Evolutionary conservation across 2,797 vertebrate species (phyloP).

Genomic region (Lycodopsis pacificus): DNA sequence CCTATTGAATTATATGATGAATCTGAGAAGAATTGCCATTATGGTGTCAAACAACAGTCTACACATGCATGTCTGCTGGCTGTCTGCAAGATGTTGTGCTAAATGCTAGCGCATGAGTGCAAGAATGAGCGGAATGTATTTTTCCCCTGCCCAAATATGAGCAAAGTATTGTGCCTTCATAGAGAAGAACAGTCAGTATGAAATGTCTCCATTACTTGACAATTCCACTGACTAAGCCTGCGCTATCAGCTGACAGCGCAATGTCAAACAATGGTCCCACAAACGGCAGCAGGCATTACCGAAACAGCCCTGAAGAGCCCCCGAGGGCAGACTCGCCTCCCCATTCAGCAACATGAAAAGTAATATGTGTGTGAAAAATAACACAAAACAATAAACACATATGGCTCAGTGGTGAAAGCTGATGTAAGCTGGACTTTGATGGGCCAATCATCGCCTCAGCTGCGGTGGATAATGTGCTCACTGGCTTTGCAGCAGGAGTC

Average conservation of each 20-base stretch:
- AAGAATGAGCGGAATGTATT: conserved; percentile 79
- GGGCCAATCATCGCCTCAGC: conserved; percentile 47
- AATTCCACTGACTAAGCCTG: conserved; percentile 75
- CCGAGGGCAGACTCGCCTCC: conserved; percentile 52
- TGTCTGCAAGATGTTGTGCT: conserved; percentile 73
- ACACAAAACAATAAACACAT: conserved; percentile 67
- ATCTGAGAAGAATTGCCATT: conserved; percentile 73
- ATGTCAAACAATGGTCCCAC: conserved; percentile 74
- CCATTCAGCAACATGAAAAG: conserved; percentile 59
- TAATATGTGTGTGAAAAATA: conserved; percentile 60
- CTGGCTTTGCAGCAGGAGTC: conserved; percentile 16
- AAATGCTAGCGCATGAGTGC: conserved; percentile 77
- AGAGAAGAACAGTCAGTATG: conserved; percentile 71
- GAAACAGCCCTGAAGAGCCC: conserved; percentile 55
- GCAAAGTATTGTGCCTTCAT: conserved; percentile 63
- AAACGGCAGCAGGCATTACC: conserved; percentile 54
- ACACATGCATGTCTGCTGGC: conserved; percentile 70
- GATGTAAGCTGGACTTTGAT: conserved; percentile 59
- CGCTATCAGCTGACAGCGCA: conserved; percentile 74
- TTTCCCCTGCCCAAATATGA: conserved; percentile 69
- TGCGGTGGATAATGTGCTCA: conserved; percentile 30
- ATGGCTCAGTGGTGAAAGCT: conserved; percentile 62
- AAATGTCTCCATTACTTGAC: conserved; percentile 76
- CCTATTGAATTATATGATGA: conserved; percentile 80
- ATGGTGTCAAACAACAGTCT: conserved; percentile 77